These are phyloP conservation scores for Threskiornis aethiopicus DNA, from an alignment of 2,797 vertebrate genomes.

Conservation along the genomic window DNA sequence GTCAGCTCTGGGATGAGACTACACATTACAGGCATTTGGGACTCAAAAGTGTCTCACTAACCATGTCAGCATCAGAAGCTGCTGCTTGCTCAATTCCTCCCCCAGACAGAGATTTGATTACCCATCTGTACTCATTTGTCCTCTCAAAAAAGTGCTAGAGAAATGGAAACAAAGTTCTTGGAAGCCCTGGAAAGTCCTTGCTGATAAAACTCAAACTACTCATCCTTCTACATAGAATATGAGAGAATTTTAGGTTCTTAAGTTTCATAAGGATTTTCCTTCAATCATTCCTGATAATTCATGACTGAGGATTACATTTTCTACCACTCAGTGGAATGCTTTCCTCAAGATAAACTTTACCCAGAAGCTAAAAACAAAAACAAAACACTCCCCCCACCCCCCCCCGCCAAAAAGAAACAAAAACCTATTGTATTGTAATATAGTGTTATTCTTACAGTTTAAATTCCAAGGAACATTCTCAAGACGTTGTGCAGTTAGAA, in stretches of 20 bases:
- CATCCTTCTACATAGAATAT: not conserved
- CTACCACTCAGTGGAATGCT: not conserved
- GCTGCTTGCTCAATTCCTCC: not conserved
- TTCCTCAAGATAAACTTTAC: not conserved
- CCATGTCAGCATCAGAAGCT: not conserved
- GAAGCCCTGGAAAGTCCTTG: not conserved
- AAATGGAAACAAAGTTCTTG: not conserved
- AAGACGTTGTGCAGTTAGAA: not conserved
- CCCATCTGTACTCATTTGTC: not conserved
- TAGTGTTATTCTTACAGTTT: not conserved
- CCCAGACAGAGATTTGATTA: not conserved
- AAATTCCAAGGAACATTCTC: not conserved
- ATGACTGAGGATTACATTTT: not conserved
- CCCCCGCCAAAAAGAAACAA: accelerated
- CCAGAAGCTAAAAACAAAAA: not conserved
- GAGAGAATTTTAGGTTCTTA: not conserved
- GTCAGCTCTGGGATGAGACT: not conserved
- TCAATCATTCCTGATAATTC: not conserved
- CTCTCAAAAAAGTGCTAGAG: not conserved
- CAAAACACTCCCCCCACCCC: no score
- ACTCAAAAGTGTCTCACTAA: not conserved
- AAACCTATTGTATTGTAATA: not conserved
- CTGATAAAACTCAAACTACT: not conserved
- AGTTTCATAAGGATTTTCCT: not conserved
- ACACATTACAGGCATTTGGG: not conserved